phyloP scores from a whole-genome alignment of 2,113 vertebrate species.

The Austrofundulus limnaeus region DNA sequence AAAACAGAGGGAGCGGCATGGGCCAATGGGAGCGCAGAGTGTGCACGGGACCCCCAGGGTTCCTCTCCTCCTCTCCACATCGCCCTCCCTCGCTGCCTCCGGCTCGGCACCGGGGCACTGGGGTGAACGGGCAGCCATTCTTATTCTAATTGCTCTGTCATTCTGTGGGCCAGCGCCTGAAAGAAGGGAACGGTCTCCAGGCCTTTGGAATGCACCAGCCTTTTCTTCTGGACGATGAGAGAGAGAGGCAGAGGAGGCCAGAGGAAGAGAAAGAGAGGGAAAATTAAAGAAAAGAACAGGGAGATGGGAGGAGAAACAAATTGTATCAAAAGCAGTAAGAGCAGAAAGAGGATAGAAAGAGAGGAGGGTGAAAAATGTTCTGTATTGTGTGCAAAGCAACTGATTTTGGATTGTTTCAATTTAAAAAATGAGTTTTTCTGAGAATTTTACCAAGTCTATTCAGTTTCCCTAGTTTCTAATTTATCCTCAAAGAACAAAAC shows the following conservation, averaged over 20 bases:
- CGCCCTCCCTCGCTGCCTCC: slow-evolving; percentile 41
- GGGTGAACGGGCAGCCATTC: slow-evolving; percentile 81
- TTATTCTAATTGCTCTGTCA: slow-evolving; percentile 84
- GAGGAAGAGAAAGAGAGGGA: slow-evolving; percentile 15
- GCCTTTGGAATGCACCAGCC: slow-evolving; percentile 79
- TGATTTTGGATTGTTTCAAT: too few relatives aligned
- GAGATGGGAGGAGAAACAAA: slow-evolving; percentile 3
- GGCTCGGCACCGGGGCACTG: slow-evolving; percentile 69
- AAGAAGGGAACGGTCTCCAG: slow-evolving; percentile 80
- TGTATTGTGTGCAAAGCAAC: too few relatives aligned
- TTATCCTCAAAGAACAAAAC: too few relatives aligned
- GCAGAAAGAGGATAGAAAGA: not conserved
- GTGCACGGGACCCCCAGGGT: slow-evolving; percentile 22
- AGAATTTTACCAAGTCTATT: too few relatives aligned
- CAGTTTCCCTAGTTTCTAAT: too few relatives aligned
- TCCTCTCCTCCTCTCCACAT: slow-evolving; percentile 42
- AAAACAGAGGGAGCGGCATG: slow-evolving; percentile 70
- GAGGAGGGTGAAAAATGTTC: not conserved
- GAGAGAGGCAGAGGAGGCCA: slow-evolving; percentile 35
- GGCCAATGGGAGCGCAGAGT: slow-evolving; percentile 66
- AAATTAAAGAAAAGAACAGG: slow-evolving; percentile 7
- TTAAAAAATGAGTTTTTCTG: not conserved
- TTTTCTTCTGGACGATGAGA: slow-evolving; percentile 71
- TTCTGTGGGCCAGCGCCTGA: slow-evolving; percentile 72
- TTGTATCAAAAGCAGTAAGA: not conserved